Evolutionary conservation across 2,797 vertebrate genomes (phyloP).

Genomic region (Aphelocoma californica): DNA sequence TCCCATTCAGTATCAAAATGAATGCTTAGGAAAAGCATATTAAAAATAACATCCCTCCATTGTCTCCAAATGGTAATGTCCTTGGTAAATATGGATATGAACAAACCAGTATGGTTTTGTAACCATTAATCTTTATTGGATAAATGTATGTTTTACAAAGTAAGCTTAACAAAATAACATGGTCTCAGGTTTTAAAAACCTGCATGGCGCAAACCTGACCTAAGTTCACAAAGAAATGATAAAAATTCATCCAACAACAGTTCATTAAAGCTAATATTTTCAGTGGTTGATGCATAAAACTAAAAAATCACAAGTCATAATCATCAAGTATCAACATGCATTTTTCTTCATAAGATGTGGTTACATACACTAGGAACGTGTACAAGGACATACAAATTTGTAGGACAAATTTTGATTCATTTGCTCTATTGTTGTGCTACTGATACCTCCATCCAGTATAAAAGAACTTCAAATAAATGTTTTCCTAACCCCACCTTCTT

Average conservation of each 20-base stretch:
- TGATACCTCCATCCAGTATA: background rate
- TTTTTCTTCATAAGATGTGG: background rate
- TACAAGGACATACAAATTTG: background rate
- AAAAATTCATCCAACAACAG: background rate
- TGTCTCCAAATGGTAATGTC: background rate
- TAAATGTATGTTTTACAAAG: constrained; percentile 36
- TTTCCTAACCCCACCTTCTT: background rate
- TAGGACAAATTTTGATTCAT: background rate
- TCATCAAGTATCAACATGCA: constrained; percentile 27
- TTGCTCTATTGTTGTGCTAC: background rate
- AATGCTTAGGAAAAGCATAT: background rate
- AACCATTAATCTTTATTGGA: constrained; percentile 54
- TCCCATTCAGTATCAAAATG: background rate
- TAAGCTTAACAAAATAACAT: constrained; percentile 13
- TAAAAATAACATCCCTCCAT: background rate
- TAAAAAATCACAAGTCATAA: constrained; percentile 25
- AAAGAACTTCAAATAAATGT: background rate
- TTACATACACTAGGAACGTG: background rate
- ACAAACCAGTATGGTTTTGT: background rate
- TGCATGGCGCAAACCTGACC: background rate
- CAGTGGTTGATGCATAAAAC: constrained; percentile 22
- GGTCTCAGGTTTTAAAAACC: background rate
- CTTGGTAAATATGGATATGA: background rate
- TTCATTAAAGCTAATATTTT: constrained; percentile 25
- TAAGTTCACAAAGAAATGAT: background rate